Conservation (phyloP, 2,797 vertebrate genomes). For the Heterohyrax brucei region DNA sequence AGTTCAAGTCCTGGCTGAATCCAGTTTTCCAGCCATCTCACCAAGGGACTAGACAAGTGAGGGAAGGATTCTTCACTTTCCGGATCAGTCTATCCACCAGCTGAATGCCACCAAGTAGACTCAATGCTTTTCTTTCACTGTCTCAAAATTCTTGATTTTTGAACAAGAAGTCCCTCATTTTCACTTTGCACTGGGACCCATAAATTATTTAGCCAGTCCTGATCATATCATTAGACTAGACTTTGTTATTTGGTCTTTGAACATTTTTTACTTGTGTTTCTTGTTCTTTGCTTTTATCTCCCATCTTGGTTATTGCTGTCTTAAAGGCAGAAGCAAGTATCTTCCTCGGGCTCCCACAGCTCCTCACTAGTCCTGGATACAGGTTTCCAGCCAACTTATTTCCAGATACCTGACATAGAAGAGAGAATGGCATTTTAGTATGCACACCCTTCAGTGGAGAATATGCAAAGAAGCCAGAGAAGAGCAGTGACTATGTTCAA, state of each 20-base stretch:
- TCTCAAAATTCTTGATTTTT: conserved; percentile 44
- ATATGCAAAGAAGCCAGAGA: background rate
- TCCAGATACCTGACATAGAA: conserved; percentile 23
- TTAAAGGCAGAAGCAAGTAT: background rate
- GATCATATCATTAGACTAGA: background rate
- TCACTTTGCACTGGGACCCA: background rate
- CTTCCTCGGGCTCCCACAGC: background rate
- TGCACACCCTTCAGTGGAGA: background rate
- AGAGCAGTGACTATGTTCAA: background rate
- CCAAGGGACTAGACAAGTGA: background rate
- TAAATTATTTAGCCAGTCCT: background rate
- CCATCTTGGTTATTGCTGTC: background rate
- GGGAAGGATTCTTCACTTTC: background rate
- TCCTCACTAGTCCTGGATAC: background rate
- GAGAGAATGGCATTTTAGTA: background rate
- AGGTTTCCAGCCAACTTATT: background rate
- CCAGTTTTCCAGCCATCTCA: background rate
- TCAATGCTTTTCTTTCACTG: background rate
- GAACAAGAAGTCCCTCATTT: background rate
- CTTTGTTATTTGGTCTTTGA: background rate
- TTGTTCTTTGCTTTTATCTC: conserved; percentile 1
- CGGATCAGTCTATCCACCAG: background rate
- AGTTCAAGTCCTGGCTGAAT: background rate
- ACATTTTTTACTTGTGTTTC: background rate
- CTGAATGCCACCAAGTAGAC: background rate